phyloP scores from a whole-genome alignment of 2,113 vertebrate genomes.

The Procavia capensis region DNA sequence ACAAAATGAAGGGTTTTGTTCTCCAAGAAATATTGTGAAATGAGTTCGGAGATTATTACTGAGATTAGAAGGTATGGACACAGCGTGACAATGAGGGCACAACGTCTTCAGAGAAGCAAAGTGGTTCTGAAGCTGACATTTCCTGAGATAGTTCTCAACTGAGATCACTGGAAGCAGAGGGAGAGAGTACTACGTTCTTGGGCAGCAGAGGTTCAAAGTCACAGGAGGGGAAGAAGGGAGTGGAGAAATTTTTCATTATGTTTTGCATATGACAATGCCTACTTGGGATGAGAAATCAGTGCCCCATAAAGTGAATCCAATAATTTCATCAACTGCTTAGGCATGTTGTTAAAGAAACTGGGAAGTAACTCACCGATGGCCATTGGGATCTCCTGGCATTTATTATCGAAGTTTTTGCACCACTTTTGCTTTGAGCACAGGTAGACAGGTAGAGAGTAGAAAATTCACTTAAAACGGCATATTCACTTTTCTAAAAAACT shows the following conservation, averaged over 20 bases:
- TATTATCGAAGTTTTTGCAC: neutral
- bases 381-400: neutral
- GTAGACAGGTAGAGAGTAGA: neutral
- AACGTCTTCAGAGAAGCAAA: constrained; percentile 26
- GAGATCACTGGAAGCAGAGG: constrained; percentile 36
- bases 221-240: neutral
- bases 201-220: constrained; percentile 27
- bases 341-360: neutral
- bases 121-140: constrained; percentile 34
- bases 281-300: constrained; percentile 1
- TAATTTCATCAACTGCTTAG: constrained; percentile 8
- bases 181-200: neutral
- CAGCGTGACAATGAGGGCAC: neutral
- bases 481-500: constrained; percentile 13
- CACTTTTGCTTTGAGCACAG: neutral
- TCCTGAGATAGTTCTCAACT: constrained; percentile 22
- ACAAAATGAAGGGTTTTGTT: constrained; percentile 44
- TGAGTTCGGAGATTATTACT: constrained; percentile 21
- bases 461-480: neutral
- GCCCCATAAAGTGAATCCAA: neutral
- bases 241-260: constrained; percentile 37
- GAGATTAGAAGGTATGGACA: neutral
- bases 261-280: constrained; percentile 6
- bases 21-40: constrained; percentile 29
- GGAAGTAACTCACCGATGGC: neutral